Evolutionary conservation across 2,113 vertebrate genomes (phyloP).

Genomic region (Vidua macroura): DNA sequence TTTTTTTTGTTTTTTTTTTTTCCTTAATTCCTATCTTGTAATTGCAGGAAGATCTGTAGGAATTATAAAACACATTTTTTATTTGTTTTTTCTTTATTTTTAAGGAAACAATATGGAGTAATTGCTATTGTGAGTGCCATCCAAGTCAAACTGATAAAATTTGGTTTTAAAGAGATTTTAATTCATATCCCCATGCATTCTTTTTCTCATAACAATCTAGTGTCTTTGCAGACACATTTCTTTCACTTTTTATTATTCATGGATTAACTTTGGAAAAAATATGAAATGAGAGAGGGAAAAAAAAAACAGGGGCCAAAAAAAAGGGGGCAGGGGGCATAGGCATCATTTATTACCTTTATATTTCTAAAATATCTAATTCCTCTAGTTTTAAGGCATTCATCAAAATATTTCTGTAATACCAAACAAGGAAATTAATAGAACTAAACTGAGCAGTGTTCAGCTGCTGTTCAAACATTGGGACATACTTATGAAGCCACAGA

Average conservation of each 20-base stretch:
- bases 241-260: neutral
- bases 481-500: neutral
- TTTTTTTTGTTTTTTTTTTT: too few relatives aligned
- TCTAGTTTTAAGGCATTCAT: neutral
- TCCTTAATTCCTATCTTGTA: neutral
- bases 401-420: neutral
- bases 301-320: accelerated
- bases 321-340: accelerated
- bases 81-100: neutral
- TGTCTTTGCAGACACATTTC: neutral
- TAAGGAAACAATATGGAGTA: neutral
- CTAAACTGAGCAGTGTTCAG: neutral
- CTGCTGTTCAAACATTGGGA: neutral
- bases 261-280: neutral
- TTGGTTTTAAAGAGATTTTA: neutral
- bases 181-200: neutral
- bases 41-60: neutral
- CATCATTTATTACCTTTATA: neutral
- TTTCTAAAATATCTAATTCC: neutral
- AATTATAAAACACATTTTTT: neutral
- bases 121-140: neutral
- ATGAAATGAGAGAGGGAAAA: neutral
- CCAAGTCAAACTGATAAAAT: neutral
- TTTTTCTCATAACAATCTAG: neutral
- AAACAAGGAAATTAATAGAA: neutral